Evolutionary conservation across 2,888 invertebrate species (phyloP), one percentile per base, ranked within the genome.

Genomic region (Odontocolon sp.): DNA sequence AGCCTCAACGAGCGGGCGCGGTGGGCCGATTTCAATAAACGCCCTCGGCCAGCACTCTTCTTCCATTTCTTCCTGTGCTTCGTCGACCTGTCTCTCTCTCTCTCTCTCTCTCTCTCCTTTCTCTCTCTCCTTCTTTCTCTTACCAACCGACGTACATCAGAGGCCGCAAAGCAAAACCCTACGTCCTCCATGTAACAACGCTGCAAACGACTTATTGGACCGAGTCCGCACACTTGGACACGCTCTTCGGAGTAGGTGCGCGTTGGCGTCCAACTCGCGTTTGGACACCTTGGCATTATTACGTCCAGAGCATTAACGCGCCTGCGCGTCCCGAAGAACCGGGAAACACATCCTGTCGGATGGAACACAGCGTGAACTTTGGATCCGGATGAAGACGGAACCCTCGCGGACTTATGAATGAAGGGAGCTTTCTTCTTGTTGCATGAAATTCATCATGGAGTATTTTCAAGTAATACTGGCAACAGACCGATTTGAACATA

Each of bases 1-100:
- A 87, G 83, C 79, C 77, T 83, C 86, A 87, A 87, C 87, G 81
- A 87, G 87, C 85, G 81, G 79, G 80, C 80, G 71, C 54, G 81
- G 82, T 82, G 83, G 83, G 85, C 82, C 83, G 86, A 87, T 87
- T 87, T 87, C 87, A 87, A 87, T 87, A 87, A 74, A 69, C 68
- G 74, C 74, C 74, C 56, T 74, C 63, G 68, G 63, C 73, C 47
- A 54, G 52, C 56, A 50, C 61, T 8, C 59, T 45, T 38, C 45
- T 56, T 63, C 26, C 54, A 36, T 38, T 38, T 50, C 26, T 40
- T 40, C 11, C 50, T n/a, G 50, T 50, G 50, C 50, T 11, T 6
- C 50, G 50, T 38, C 45, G 1, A 21, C 18, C 45, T 45, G 21
- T 18, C 21, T 45, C 45, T 8, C 40, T 59, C 40, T 1, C n/a